phyloP scores from a whole-genome alignment of 1,140 invertebrate species.

The Saccostrea echinata region DNA sequence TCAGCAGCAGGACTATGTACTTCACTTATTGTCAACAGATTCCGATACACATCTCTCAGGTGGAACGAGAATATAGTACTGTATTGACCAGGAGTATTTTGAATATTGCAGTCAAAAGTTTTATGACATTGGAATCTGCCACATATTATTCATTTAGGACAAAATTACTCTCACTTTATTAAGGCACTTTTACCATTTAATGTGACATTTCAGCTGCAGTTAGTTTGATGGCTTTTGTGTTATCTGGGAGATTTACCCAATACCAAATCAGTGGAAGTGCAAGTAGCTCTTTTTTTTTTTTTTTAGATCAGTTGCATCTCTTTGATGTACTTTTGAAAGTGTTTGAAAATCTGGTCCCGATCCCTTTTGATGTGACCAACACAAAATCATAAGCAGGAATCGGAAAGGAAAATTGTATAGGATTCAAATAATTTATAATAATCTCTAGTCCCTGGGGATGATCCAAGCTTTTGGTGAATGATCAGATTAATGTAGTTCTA shows the following conservation, averaged over 20 bases:
- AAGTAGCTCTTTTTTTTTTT: not conserved
- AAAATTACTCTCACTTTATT: not conserved
- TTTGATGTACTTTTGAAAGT: slow-evolving; percentile 26
- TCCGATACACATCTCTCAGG: not conserved
- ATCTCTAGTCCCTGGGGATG: not conserved
- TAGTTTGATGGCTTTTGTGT: not conserved
- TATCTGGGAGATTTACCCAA: too few species aligned
- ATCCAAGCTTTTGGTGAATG: not conserved
- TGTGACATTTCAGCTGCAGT: slow-evolving; percentile 2
- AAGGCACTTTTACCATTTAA: not conserved
- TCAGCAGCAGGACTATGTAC: not conserved
- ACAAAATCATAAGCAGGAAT: not conserved
- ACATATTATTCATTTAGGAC: not conserved
- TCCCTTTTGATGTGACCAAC: slow-evolving; percentile 11
- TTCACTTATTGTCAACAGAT: not conserved
- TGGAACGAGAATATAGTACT: not conserved
- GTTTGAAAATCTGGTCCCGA: not conserved
- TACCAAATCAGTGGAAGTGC: not conserved
- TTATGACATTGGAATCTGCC: not conserved
- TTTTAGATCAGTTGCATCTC: not conserved
- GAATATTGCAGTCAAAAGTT: not conserved
- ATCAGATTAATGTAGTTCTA: not conserved
- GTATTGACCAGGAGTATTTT: not conserved
- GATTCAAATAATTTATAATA: not conserved
- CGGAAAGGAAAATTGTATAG: not conserved